These are phyloP conservation scores for Toxotes chatareus DNA, from an alignment of 2,113 vertebrate genomes.

Conservation along the genomic window DNA sequence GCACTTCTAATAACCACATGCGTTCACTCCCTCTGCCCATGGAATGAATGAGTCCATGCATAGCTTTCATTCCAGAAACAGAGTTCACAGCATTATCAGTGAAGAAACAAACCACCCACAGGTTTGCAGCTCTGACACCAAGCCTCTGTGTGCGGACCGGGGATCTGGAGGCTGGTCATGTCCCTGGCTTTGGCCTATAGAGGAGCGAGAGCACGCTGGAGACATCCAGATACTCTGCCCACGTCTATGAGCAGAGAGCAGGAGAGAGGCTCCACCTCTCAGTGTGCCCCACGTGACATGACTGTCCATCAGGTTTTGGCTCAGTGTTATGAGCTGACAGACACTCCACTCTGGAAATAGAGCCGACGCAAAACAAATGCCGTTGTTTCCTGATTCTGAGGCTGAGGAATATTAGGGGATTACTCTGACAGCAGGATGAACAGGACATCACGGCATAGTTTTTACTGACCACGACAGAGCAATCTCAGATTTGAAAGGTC, in stretches of 20 bases:
- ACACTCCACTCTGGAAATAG: constrained; percentile 35
- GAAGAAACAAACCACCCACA: constrained; percentile 80
- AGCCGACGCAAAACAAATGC: constrained; percentile 15
- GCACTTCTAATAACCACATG: constrained; percentile 32
- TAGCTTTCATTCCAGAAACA: constrained; percentile 69
- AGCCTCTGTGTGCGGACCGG: constrained; percentile 47
- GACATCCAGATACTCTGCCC: constrained; percentile 28
- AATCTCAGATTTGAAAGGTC: constrained; percentile 11
- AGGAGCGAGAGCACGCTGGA: constrained; percentile 27
- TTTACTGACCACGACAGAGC: neutral
- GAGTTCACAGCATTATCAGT: constrained; percentile 58
- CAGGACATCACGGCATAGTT: neutral
- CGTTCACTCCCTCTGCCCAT: constrained; percentile 43
- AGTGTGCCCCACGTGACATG: constrained; percentile 5
- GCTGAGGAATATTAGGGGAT: neutral
- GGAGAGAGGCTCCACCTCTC: neutral
- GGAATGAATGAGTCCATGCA: constrained; percentile 72
- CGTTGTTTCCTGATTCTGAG: constrained; percentile 12
- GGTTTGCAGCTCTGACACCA: constrained; percentile 54
- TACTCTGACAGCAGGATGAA: neutral
- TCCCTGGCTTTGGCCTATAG: constrained; percentile 29
- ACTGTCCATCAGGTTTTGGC: constrained; percentile 16
- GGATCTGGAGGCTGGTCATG: constrained; percentile 21
- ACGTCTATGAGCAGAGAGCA: constrained; percentile 5
- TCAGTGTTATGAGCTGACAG: constrained; percentile 6